These are phyloP conservation scores for Heterocephalus glaber DNA, from an alignment of 2,113 vertebrate species.

Conservation along the genomic window DNA sequence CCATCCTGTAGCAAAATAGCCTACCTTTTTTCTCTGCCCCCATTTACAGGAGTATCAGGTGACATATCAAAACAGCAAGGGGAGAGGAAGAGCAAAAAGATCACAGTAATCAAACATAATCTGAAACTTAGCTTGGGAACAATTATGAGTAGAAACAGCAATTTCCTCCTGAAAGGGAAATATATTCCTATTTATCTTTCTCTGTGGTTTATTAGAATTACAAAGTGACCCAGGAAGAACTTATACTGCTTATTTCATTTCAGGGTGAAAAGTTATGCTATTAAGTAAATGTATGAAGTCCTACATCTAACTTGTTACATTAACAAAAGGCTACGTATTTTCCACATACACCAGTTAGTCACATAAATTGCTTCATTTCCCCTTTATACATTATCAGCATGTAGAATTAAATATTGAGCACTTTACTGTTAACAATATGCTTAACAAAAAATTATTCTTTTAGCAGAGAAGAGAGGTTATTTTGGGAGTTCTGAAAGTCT, in stretches of 20 bases:
- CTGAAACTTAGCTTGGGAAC: not conserved
- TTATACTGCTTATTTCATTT: conserved; percentile 25
- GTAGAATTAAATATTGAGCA: conserved; percentile 35
- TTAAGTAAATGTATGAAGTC: not conserved
- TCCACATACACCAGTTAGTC: not conserved
- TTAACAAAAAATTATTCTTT: conserved; percentile 20
- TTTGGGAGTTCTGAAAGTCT: conserved; percentile 10
- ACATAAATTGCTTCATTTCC: conserved; percentile 30
- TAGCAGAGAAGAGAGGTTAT: not conserved
- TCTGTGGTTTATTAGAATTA: conserved; percentile 20
- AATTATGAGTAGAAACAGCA: not conserved
- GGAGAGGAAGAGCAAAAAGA: not conserved
- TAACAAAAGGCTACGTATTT: conserved; percentile 13
- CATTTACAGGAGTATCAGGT: not conserved
- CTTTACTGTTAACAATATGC: not conserved
- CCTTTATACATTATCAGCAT: not conserved
- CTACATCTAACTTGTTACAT: not conserved
- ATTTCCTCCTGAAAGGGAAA: conserved; percentile 26
- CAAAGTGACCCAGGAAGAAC: not conserved
- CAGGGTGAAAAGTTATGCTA: not conserved
- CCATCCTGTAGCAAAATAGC: not conserved
- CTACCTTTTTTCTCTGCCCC: not conserved
- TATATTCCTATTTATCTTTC: conserved; percentile 26
- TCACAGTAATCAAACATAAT: not conserved
- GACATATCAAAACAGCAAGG: not conserved